These are phyloP conservation scores for Aldabrachelys gigantea DNA, from an alignment of 2,113 vertebrate species.

Conservation along the genomic window DNA sequence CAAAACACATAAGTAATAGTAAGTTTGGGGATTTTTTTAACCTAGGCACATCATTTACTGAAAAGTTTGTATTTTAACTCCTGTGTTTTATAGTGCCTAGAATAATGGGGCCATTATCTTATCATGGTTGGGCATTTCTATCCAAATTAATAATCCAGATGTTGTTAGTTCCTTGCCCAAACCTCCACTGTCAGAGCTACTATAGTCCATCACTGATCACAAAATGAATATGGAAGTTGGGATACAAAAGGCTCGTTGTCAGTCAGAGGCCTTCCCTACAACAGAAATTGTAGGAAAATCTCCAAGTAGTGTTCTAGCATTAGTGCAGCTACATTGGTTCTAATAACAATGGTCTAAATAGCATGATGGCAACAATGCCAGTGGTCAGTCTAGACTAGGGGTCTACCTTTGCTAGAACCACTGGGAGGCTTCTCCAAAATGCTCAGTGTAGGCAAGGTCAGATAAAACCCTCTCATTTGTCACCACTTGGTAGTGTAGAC, in stretches of 20 bases:
- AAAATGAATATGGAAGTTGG: neutral
- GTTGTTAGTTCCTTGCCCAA: neutral
- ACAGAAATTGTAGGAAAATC: neutral
- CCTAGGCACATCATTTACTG: neutral
- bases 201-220: neutral
- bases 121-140: neutral
- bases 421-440: neutral
- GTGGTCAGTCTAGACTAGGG: neutral
- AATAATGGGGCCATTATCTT: neutral
- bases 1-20: neutral
- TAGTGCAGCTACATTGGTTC: neutral
- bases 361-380: neutral
- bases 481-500: neutral
- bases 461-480: neutral
- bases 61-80: neutral
- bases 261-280: neutral
- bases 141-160: neutral
- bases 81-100: neutral
- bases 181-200: neutral
- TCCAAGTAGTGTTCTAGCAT: neutral
- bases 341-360: neutral
- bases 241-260: neutral
- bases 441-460: neutral
- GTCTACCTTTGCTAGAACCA: accelerated
- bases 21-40: neutral